phyloP scores from a whole-genome alignment of 2,113 vertebrate genomes.

The Theristicus caerulescens region DNA sequence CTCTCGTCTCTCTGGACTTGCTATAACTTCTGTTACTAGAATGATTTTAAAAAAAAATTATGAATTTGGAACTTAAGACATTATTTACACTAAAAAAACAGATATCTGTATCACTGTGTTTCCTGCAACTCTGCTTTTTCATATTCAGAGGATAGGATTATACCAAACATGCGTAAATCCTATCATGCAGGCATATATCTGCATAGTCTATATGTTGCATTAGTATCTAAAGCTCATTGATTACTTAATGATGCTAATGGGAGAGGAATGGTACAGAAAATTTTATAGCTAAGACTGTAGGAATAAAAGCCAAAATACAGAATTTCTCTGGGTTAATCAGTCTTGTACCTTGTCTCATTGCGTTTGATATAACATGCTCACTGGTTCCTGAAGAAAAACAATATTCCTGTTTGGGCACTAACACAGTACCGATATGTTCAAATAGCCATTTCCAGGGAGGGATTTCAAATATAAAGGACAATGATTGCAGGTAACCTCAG shows the following conservation, averaged over 20 bases:
- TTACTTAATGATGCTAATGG: neutral
- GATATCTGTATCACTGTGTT: neutral
- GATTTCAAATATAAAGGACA: neutral
- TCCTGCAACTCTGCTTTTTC: neutral
- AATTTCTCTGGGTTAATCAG: neutral
- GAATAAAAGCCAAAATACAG: neutral
- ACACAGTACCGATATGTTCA: neutral
- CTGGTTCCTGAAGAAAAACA: neutral
- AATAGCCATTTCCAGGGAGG: neutral
- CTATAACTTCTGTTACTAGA: neutral
- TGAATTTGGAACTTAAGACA: neutral
- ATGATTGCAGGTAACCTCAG: neutral
- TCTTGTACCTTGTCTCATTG: neutral
- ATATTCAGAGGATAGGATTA: neutral
- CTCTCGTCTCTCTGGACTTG: neutral
- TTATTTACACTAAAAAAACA: neutral
- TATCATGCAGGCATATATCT: neutral
- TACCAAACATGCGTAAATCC: neutral
- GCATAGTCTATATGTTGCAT: neutral
- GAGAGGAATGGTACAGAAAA: neutral
- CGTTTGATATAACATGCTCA: neutral
- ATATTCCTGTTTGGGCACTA: neutral
- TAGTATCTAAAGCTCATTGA: neutral
- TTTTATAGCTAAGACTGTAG: neutral
- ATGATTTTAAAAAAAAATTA: neutral